Conservation (phyloP, 2,797 vertebrate genomes). For the Sebastes elongatus region DNA sequence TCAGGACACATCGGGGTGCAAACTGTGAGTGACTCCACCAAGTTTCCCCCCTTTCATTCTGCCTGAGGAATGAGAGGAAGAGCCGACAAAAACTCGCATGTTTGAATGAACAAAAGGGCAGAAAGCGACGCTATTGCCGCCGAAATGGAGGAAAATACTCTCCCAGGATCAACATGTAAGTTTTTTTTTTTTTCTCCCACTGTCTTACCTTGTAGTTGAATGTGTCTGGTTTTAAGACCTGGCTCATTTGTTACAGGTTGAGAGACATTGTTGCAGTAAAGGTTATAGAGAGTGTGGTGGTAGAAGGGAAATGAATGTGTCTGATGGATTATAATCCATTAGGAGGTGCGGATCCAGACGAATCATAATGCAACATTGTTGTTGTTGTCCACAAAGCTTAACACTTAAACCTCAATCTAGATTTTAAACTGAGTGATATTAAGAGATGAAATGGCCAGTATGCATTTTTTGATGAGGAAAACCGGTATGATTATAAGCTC, state of each 20-base stretch:
- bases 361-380: neutral
- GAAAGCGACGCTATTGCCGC: slow-evolving; percentile 63
- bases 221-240: neutral
- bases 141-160: slow-evolving; percentile 67
- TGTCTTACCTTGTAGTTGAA: neutral
- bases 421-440: slow-evolving; percentile 13
- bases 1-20: slow-evolving; percentile 25
- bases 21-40: slow-evolving; percentile 64
- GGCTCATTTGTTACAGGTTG: neutral
- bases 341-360: neutral
- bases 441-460: neutral
- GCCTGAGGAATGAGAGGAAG: slow-evolving; percentile 81
- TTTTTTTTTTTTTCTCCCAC: neutral
- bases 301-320: neutral
- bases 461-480: neutral
- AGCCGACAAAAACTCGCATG: slow-evolving; percentile 62
- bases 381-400: slow-evolving; percentile 5
- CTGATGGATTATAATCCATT: slow-evolving; percentile 28
- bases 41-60: slow-evolving; percentile 41
- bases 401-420: neutral
- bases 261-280: neutral
- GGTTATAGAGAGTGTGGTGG: neutral
- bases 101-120: slow-evolving; percentile 77
- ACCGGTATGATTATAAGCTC: neutral
- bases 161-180: slow-evolving; percentile 76